These are phyloP conservation scores for Mus spretus DNA, from an alignment of 2,797 vertebrate species.

Conservation along the genomic window DNA sequence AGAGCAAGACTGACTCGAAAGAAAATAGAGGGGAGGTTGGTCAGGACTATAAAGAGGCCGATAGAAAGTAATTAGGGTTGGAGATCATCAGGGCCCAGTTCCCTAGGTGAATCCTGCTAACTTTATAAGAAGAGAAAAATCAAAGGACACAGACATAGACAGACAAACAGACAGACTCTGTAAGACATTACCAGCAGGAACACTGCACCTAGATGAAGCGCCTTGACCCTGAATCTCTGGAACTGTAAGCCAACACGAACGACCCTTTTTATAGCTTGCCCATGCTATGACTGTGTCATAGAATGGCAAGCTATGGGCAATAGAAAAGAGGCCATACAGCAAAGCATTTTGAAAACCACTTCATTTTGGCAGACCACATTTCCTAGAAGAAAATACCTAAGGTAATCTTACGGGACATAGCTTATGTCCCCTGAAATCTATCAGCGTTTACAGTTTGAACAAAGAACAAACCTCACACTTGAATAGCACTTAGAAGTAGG, in stretches of 20 bases:
- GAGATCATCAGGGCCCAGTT: background rate
- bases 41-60: background rate
- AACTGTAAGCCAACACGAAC: background rate
- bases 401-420: background rate
- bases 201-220: background rate
- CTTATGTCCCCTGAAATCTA: background rate
- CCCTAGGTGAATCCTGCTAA: background rate
- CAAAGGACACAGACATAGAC: background rate
- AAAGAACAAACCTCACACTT: background rate
- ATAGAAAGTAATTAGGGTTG: background rate
- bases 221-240: background rate
- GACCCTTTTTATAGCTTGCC: background rate
- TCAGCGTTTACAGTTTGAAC: background rate
- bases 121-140: background rate
- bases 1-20: background rate
- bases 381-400: slow-evolving; percentile 33
- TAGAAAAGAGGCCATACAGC: background rate
- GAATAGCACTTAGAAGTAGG: background rate
- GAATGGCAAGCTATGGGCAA: background rate
- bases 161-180: background rate
- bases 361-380: background rate
- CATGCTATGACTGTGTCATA: background rate
- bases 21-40: background rate
- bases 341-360: background rate
- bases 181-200: background rate